phyloP scores from a whole-genome alignment of 2,888 invertebrate species.

The Tridacna crocea region DNA sequence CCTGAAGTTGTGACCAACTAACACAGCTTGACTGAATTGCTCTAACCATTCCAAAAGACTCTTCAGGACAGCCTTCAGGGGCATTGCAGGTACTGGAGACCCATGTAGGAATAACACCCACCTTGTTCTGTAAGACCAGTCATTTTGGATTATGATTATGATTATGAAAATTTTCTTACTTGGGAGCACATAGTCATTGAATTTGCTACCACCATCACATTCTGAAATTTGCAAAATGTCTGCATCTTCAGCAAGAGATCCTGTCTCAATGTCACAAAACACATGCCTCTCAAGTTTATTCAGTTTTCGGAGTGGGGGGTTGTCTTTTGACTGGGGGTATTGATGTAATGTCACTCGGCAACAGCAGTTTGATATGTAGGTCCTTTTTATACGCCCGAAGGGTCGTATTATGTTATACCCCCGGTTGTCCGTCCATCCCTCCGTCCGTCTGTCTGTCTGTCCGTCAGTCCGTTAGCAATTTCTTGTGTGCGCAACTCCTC shows the following conservation, averaged over 20 bases:
- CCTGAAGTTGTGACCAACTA: constrained; percentile 19
- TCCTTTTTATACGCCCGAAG: too few relatives aligned
- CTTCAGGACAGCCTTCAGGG: constrained; percentile 12
- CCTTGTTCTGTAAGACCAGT: constrained; percentile 30
- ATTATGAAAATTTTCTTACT: constrained; percentile 3
- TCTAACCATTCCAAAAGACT: constrained; percentile 10
- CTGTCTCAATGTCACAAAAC: constrained; percentile 45
- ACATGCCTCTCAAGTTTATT: constrained; percentile 1
- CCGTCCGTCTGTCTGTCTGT: too few relatives aligned
- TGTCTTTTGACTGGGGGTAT: not conserved
- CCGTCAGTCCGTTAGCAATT: too few relatives aligned
- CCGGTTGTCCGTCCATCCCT: too few relatives aligned
- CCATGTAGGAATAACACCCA: constrained; percentile 24
- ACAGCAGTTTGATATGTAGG: constrained; percentile 19
- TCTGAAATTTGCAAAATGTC: constrained; percentile 44
- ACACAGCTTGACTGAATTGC: not conserved
- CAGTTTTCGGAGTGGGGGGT: not conserved
- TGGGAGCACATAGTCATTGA: not conserved
- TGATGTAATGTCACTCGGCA: not conserved
- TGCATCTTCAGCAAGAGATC: constrained; percentile 22
- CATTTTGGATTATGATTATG: constrained; percentile 25
- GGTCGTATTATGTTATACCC: too few relatives aligned
- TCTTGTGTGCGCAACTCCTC: too few relatives aligned
- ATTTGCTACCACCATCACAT: constrained; percentile 5
- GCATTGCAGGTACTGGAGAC: constrained; percentile 24